A percentile compares a stretch with the other conserved stretches of the same genome.
phyloP scores from a whole-genome alignment of 2,888 invertebrate species.

The Lithophane leautieri region DNA sequence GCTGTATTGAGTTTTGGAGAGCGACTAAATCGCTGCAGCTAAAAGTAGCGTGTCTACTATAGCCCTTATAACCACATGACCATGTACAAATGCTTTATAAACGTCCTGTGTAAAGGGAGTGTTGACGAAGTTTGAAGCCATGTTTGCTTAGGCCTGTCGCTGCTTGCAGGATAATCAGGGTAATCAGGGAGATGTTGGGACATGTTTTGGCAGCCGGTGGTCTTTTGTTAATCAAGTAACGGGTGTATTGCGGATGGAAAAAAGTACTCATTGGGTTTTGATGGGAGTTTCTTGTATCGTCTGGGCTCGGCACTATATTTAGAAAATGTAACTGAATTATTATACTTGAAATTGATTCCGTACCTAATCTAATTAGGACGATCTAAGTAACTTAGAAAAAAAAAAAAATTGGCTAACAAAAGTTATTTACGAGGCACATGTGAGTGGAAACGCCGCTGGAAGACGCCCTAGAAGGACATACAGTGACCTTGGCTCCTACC shows the following conservation, averaged over 20 bases:
- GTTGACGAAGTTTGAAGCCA: constrained; percentile 16
- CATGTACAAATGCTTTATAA: constrained; percentile 20
- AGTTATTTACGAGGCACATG: no score
- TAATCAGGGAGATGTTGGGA: constrained; percentile 27
- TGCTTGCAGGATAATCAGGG: constrained; percentile 22
- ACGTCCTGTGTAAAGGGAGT: constrained; percentile 21
- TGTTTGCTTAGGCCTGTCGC: constrained; percentile 50
- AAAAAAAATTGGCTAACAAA: no score
- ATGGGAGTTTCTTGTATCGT: neutral
- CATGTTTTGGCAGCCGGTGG: constrained; percentile 24
- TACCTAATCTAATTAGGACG: neutral
- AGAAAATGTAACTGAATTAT: neutral
- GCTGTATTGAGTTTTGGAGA: neutral
- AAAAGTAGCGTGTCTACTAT: neutral
- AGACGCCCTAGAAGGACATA: no score
- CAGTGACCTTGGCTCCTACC: no score
- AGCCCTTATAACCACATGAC: neutral
- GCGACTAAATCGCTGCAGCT: neutral
- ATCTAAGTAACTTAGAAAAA: neutral
- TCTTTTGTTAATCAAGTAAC: neutral
- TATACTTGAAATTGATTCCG: neutral
- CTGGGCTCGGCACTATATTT: no score
- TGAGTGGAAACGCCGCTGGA: no score
- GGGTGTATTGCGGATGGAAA: neutral
- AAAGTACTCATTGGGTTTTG: neutral